Evolutionary conservation across 2,113 vertebrate species (phyloP).

Genomic region (Xyliphius kryptos): DNA sequence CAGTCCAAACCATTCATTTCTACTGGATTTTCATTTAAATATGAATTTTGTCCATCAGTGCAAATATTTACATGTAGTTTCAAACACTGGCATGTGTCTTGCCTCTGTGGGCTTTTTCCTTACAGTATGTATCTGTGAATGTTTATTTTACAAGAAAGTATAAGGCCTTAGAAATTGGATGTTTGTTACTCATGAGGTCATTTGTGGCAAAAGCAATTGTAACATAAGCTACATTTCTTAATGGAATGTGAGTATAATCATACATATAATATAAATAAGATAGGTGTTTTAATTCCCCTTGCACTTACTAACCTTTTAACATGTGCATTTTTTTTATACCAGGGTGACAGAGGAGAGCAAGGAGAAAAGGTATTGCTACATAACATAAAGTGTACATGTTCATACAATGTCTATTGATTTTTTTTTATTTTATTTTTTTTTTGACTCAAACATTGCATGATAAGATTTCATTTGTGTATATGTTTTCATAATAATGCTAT

Average conservation of each 20-base stretch:
- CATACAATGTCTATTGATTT: too few relatives aligned
- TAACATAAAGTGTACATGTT: conserved; percentile 35
- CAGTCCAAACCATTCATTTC: not conserved
- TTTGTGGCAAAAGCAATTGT: conserved; percentile 35
- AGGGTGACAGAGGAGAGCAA: conserved; percentile 88
- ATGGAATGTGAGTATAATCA: conserved; percentile 51
- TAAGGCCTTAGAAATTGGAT: conserved; percentile 2
- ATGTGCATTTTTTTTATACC: conserved; percentile 59
- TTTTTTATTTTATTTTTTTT: too few relatives aligned
- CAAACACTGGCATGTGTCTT: conserved; percentile 1
- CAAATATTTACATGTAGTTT: conserved; percentile 13
- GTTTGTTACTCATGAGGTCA: conserved; percentile 12
- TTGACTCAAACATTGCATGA: too few relatives aligned
- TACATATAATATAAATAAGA: conserved; percentile 53
- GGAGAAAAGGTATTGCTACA: conserved; percentile 86
- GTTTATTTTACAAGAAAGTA: conserved; percentile 25
- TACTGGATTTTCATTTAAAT: conserved; percentile 1
- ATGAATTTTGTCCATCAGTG: conserved; percentile 5
- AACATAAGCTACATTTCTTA: conserved; percentile 41
- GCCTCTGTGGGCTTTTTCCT: not conserved
- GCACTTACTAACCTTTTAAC: conserved; percentile 29
- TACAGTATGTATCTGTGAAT: conserved; percentile 6
- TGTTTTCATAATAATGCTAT: too few relatives aligned
- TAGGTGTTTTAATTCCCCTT: conserved; percentile 27
- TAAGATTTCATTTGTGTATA: too few relatives aligned